Evolutionary conservation across 1,140 invertebrate species (phyloP).

Genomic region (Drosophila lowei): DNA sequence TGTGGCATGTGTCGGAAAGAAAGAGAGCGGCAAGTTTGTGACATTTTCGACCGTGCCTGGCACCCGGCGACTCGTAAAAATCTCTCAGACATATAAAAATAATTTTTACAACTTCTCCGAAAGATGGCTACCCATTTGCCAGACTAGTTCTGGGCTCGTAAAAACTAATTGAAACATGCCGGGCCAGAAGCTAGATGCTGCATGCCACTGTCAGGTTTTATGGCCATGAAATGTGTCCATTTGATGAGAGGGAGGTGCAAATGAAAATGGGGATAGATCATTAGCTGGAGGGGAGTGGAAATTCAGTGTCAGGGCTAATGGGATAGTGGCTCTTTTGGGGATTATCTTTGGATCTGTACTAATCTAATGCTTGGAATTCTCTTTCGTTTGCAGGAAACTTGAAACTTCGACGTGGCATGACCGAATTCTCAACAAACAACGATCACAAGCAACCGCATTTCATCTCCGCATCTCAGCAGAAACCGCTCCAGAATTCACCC

Average conservation of each 20-base stretch:
- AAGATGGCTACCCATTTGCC: slow-evolving; percentile 37
- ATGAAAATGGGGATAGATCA: slow-evolving; percentile 41
- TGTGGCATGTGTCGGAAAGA: slow-evolving; percentile 25
- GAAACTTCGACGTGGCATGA: slow-evolving; percentile 83
- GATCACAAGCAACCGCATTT: slow-evolving; percentile 75
- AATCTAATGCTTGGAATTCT: neutral
- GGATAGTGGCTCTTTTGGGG: neutral
- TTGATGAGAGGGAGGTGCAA: slow-evolving; percentile 42
- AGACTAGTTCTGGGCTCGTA: slow-evolving; percentile 36
- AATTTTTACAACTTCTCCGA: slow-evolving; percentile 61
- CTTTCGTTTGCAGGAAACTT: slow-evolving; percentile 61
- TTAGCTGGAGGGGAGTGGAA: slow-evolving; percentile 17
- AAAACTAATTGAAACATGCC: slow-evolving; percentile 74
- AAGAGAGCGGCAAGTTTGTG: slow-evolving; percentile 14
- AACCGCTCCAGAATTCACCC: slow-evolving; percentile 77
- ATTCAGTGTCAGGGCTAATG: slow-evolving; percentile 53
- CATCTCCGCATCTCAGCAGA: slow-evolving; percentile 56
- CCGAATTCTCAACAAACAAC: slow-evolving; percentile 83
- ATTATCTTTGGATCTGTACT: slow-evolving; percentile 13
- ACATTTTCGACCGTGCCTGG: slow-evolving; percentile 28
- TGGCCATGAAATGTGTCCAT: slow-evolving; percentile 47
- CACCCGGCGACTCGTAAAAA: slow-evolving; percentile 54
- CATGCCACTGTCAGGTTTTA: slow-evolving; percentile 42
- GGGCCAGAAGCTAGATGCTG: slow-evolving; percentile 16
- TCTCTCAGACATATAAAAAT: slow-evolving; percentile 62